Conservation (phyloP, 92 coral and sea anemone genomes). For the Epizoanthus stellaris region DNA sequence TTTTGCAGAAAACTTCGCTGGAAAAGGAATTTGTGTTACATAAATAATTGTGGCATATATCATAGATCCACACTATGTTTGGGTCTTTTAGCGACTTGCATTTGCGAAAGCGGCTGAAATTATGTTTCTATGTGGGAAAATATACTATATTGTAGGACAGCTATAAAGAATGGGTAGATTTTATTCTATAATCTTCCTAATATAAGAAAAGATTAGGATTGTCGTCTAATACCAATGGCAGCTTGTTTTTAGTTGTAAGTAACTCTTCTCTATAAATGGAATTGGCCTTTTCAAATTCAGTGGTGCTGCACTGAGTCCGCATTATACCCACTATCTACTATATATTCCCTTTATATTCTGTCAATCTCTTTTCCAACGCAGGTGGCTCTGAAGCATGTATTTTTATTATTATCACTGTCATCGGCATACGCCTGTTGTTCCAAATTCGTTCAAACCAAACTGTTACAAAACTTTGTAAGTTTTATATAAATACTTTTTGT, state of each 20-base stretch:
- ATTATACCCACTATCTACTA: too few relatives aligned
- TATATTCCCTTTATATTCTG: too few relatives aligned
- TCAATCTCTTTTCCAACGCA: too few relatives aligned
- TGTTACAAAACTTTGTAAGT: too few relatives aligned
- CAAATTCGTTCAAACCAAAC: too few relatives aligned
- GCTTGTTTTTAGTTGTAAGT: too few relatives aligned
- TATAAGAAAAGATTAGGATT: neutral
- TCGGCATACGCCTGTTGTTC: too few relatives aligned
- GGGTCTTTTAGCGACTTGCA: conserved; percentile 6
- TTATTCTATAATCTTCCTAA: conserved; percentile 5
- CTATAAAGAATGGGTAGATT: conserved; percentile 6
- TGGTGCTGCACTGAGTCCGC: too few relatives aligned
- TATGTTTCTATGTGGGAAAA: neutral
- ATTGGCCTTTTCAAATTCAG: neutral
- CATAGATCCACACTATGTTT: neutral
- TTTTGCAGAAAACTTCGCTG: neutral
- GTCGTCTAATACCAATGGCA: too few relatives aligned
- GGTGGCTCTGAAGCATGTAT: too few relatives aligned
- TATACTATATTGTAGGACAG: neutral
- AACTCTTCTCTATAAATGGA: neutral
- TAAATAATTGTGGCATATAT: neutral
- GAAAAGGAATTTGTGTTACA: neutral
- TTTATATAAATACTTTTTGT: too few relatives aligned
- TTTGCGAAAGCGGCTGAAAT: conserved; percentile 10
- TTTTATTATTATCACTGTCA: too few relatives aligned